phyloP scores from a whole-genome alignment of 2,113 vertebrate genomes.

The Daubentonia madagascariensis region DNA sequence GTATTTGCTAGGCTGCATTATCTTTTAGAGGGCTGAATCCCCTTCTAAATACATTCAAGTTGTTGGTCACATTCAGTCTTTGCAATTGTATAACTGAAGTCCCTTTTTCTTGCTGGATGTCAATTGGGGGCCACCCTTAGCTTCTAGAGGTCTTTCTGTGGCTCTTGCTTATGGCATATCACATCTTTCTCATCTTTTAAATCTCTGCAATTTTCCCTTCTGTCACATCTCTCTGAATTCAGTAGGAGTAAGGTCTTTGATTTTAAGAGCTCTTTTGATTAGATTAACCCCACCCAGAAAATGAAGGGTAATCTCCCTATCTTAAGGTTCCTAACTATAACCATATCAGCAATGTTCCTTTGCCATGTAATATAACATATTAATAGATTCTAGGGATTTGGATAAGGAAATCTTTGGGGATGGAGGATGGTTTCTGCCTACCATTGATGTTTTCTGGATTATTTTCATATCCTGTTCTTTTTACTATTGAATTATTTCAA shows the following conservation, averaged over 20 bases:
- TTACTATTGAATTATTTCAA: conserved; percentile 22
- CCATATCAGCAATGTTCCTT: background rate
- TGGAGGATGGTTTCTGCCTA: background rate
- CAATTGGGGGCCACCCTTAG: background rate
- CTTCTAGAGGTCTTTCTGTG: background rate
- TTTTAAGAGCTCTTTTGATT: background rate
- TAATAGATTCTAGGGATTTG: background rate
- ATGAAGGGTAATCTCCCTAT: background rate
- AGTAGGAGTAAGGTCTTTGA: background rate
- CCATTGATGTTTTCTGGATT: background rate
- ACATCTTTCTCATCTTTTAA: background rate
- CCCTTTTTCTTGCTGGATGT: background rate
- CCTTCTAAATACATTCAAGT: background rate
- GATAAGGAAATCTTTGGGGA: background rate
- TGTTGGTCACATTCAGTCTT: background rate
- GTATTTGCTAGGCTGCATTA: background rate
- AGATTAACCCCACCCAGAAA: background rate
- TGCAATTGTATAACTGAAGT: background rate
- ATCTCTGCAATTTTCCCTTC: background rate
- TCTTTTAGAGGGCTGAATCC: background rate
- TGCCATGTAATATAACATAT: background rate
- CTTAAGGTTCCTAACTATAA: background rate
- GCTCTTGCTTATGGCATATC: background rate
- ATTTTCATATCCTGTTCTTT: background rate
- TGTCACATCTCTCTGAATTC: background rate